These are phyloP conservation scores for Steatocranus sp. DNA, from an alignment of 2,797 vertebrate genomes.

Conservation along the genomic window DNA sequence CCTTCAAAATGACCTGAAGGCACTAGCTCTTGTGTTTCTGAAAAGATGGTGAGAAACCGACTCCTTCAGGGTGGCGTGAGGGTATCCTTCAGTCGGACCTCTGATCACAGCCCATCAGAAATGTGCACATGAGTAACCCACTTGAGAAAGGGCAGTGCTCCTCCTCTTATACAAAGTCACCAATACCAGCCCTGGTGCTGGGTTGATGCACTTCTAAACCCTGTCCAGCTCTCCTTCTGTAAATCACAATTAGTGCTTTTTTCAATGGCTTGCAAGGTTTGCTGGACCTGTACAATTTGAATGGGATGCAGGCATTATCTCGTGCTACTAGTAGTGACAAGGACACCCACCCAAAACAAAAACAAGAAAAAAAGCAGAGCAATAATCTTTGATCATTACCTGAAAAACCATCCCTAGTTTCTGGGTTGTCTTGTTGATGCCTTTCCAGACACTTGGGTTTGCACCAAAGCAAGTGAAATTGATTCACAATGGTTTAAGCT, in stretches of 20 bases:
- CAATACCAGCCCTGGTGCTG: background rate
- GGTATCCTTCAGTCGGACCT: background rate
- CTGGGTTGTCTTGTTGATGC: background rate
- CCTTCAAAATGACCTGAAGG: background rate
- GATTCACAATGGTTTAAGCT: background rate
- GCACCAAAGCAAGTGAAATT: background rate
- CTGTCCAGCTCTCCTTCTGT: background rate
- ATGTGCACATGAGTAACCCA: background rate
- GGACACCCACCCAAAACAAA: background rate
- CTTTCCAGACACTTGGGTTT: background rate
- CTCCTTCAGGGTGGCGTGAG: background rate
- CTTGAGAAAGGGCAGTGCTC: background rate
- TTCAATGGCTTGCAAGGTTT: background rate
- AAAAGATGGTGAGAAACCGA: background rate
- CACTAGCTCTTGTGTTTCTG: background rate
- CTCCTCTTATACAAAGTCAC: background rate
- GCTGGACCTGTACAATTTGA: background rate
- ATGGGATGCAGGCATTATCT: background rate
- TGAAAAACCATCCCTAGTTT: background rate
- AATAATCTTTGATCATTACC: background rate
- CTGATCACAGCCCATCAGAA: background rate
- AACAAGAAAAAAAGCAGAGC: background rate
- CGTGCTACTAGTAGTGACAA: background rate
- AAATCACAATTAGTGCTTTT: background rate
- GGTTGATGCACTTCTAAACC: background rate